Base-by-base conservation (phyloP, 2,888 invertebrate species). In the Rhogogaster chlorosoma region DNA sequence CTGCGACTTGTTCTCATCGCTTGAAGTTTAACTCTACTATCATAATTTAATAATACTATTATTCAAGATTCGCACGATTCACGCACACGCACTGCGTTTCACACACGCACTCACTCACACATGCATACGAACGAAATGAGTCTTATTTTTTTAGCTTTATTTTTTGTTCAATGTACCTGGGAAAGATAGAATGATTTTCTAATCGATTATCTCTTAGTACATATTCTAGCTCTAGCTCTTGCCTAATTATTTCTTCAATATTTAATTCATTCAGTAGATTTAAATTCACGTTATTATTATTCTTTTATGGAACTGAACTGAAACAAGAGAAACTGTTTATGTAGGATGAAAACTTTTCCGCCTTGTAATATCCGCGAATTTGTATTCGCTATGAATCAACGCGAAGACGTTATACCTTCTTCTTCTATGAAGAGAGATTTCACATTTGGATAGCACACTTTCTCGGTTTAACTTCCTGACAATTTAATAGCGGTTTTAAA, bases 11-110 rank as follows among this genome's bases (percentile, higher is more conserved):
- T 70, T 32, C 1, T 67, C 29, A 67, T 67, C 9, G 36, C 32
- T 38, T n/a, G n/a, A n/a, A n/a, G n/a, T 70, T 36, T 32, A 70
- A 70, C 36, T 36, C 57, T n/a, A n/a, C 26, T 32, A 57, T 61
- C 29, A 80, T 80, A 80, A 36, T 61, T 80, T 80, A 80, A 61
- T 80, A 80, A 80, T 78, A 78, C 57, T 80, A 73, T 22, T 71
- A 0, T 12, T 32, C 1, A 77, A 57, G 61, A 80, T 80, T 80
- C 38, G 61, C 80, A 80, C 80, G 61, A 22, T 26, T 26, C 78
- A 42, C 71, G 9, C 36, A 71, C 22, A 73, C 42, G 22, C 38
- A 73, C 18, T 18, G 29, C 6, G 10, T 10, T 36, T 18, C 53
- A 53, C 10, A n/a, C 49, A 77, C n/a, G 49, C 53, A 53, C n/a